Evolutionary conservation across 2,113 vertebrate species (phyloP), one percentile per base, ranked within the genome.

Genomic region (Pardalotus punctatus): DNA sequence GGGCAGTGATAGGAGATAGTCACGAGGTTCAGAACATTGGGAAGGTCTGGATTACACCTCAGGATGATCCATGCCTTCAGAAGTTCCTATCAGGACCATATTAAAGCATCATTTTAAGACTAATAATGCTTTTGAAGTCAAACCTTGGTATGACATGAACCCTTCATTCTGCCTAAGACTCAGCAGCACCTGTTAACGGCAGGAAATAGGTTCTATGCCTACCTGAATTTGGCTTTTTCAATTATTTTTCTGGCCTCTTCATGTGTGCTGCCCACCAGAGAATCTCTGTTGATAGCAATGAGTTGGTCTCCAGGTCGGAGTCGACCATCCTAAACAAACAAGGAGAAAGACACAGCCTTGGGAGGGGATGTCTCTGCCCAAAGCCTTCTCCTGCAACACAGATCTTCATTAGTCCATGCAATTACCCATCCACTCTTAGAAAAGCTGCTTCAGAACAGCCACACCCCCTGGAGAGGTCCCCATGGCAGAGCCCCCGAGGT

Each of bases 261-360:
- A 3, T 98, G 94, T 3, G 99, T 99, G 81, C 98, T 97, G 31
- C 99, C 99, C 85, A 99, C 98, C 88, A 99, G 88, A 8, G 99
- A 99, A 94, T 99, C 98, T 96, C 98, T 99, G 81, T 99, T 99
- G 84, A 99, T 98, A 51, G 99, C 98, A 0, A 99, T 98, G 31
- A 99, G 98, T 73, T 99, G 99, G 95, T 99, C 99, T 66, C 99
- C 99, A 3, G 98, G 98, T 83, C 98, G 97, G 50, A 99, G 97
- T 8, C 98, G 98, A 80, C 99, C 99, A 43, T 99, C 98, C 99
- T 99, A 96, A 69, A 96, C 51, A 86, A 86, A 29, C 27, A 61
- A 45, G 21, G 43, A 82, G 66, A 85, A 61, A 74, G 42, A 60
- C n/a, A 86, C 35, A 76, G 31, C 31, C 6, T 17, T 60, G 54